phyloP scores from a whole-genome alignment of 2,113 vertebrate species.

The Clinocottus analis region DNA sequence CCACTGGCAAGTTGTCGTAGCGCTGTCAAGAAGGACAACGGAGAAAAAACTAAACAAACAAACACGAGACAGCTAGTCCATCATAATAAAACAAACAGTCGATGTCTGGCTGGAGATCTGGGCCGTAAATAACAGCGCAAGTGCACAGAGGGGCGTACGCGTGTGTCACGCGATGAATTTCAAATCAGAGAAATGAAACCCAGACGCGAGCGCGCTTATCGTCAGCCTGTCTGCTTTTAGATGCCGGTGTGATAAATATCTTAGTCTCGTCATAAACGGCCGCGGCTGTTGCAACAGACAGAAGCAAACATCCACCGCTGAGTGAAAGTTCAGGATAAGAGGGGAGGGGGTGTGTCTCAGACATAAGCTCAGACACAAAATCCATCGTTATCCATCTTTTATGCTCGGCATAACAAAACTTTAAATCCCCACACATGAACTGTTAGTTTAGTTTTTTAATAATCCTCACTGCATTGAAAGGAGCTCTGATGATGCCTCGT shows the following conservation, averaged over 20 bases:
- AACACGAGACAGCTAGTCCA: conserved; percentile 7
- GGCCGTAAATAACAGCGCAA: conserved; percentile 52
- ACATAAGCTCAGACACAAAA: conserved; percentile 3
- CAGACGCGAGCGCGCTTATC: conserved; percentile 41
- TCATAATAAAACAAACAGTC: conserved; percentile 33
- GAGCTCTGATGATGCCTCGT: neutral
- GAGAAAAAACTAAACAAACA: conserved; percentile 2
- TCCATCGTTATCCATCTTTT: neutral
- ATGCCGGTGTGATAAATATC: conserved; percentile 56
- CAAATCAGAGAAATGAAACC: conserved; percentile 51
- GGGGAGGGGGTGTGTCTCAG: neutral
- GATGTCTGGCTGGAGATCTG: conserved; percentile 43
- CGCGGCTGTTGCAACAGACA: conserved; percentile 10
- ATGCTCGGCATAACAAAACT: neutral
- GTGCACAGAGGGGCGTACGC: conserved; percentile 14
- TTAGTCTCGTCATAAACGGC: conserved; percentile 31
- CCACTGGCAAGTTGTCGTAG: conserved; percentile 16
- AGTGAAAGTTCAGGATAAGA: conserved; percentile 30
- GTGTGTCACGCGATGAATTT: conserved; percentile 42
- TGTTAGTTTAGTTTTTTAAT: neutral
- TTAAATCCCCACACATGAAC: neutral
- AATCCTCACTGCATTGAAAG: conserved; percentile 2
- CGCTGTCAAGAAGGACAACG: conserved; percentile 21
- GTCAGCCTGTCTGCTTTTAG: conserved; percentile 52
- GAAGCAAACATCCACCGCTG: conserved; percentile 35